Percentiles rank a stretch among this genome's conserved stretches.
phyloP scores from a whole-genome alignment of 2,888 invertebrate species.

The Apamea monoglypha region DNA sequence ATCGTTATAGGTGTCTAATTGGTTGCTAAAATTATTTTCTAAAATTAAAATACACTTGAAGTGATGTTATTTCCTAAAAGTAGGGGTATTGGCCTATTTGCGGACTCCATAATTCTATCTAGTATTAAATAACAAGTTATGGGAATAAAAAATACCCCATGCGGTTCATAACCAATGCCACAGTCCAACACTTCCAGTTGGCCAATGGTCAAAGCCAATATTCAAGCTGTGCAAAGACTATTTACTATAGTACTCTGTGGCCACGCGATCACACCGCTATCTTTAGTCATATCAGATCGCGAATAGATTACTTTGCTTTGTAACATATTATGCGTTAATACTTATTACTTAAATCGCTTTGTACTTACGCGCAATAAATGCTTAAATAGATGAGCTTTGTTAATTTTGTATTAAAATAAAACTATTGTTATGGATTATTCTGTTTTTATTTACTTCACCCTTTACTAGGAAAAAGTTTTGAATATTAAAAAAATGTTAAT shows the following conservation, averaged over 20 bases:
- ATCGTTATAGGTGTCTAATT: slow-evolving; percentile 7
- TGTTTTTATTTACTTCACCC: slow-evolving; percentile 46
- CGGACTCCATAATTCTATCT: background rate
- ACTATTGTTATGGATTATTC: slow-evolving; percentile 56
- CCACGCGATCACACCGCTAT: slow-evolving; percentile 44
- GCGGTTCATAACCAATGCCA: slow-evolving; percentile 6
- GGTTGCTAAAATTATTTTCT: slow-evolving; percentile 41
- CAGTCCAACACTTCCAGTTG: slow-evolving; percentile 1
- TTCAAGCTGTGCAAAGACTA: background rate
- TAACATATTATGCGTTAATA: slow-evolving; percentile 40
- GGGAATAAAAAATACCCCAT: background rate
- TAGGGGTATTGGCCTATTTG: slow-evolving; percentile 7
- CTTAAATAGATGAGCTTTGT: slow-evolving; percentile 60
- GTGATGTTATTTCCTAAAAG: slow-evolving; percentile 17
- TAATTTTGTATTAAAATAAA: slow-evolving; percentile 59
- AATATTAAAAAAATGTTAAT: background rate
- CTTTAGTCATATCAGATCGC: slow-evolving; percentile 38
- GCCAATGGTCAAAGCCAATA: background rate
- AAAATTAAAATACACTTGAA: slow-evolving; percentile 9
- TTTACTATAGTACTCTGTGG: background rate
- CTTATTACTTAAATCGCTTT: slow-evolving; percentile 66
- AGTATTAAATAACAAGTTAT: slow-evolving; percentile 9
- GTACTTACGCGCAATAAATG: slow-evolving; percentile 63
- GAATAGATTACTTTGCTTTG: slow-evolving; percentile 43
- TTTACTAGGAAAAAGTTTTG: background rate